Evolutionary conservation across 2,797 vertebrate genomes (phyloP), one percentile per base, ranked within the genome.

Genomic region (Periophthalmus magnuspinnatus): DNA sequence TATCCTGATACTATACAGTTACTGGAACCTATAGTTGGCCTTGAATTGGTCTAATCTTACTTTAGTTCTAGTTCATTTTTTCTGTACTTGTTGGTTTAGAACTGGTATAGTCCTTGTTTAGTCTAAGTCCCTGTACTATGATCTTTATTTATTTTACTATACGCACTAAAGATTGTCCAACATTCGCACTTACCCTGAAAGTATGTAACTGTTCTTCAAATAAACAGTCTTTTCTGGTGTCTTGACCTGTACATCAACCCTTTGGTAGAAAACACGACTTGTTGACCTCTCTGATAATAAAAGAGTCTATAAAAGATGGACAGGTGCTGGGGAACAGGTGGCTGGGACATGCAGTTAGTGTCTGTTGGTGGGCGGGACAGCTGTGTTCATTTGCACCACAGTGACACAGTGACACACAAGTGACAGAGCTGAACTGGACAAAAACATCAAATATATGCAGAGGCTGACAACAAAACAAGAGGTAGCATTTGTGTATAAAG

Each of bases 331-430:
- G 71, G 78, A 82, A 83, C 86, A 89, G 87, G 81, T 89, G 84
- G 83, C 1, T 19, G 76, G 72, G 75, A 80, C 67, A 74, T 71
- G 67, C 75, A 71, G 47, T 19, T 1, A 41, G 13, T 21, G 59
- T 77, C 77, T 75, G 84, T 87, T 87, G 87, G 80, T 21, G 24
- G 61, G 72, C 7, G 1, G 75, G 76, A 72, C 80, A 34, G 71
- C 85, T 83, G 83, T 85, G 83, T 89, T 83, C 78, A 77, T 76
- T 87, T 86, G 69, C 85, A 91, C 84, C 52, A 22, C 6, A 70
- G 67, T 81, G 85, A 72, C 78, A 69, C 86, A 84, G 83, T 87
- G 81, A 75, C 81, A 87, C 81, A 1, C 2, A 80, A 64, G 79
- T 81, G 68, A 74, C 19, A 74, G 77, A 57, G 85, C 48, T 17